Percentiles rank a stretch among this genome's conserved stretches.
phyloP scores from a whole-genome alignment of 2,113 vertebrate genomes.

The Oxygymnocypris stewartii region DNA sequence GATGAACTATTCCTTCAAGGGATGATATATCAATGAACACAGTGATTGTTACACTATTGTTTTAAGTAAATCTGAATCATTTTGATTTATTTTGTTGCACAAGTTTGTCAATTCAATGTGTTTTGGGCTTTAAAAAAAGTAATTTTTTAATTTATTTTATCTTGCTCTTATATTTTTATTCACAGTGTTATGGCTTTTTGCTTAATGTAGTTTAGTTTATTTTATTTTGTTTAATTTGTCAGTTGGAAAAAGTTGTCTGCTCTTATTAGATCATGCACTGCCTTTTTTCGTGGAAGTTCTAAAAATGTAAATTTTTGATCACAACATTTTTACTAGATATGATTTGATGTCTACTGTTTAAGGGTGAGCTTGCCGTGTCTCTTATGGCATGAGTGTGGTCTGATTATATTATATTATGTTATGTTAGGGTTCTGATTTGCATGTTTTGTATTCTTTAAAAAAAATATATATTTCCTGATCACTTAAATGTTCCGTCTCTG shows the following conservation, averaged over 20 bases:
- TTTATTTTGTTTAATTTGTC: slow-evolving; percentile 54
- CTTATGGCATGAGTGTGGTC: slow-evolving; percentile 39
- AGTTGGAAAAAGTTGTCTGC: slow-evolving; percentile 29
- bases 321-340: slow-evolving; percentile 55
- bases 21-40: slow-evolving; percentile 27
- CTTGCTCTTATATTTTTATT: slow-evolving; percentile 59
- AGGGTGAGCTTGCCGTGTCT: slow-evolving; percentile 32
- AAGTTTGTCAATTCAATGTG: slow-evolving; percentile 61
- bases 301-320: slow-evolving; percentile 42
- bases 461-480: slow-evolving; percentile 19
- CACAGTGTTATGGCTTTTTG: slow-evolving; percentile 58
- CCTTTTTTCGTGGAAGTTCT: slow-evolving; percentile 36
- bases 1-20: neutral
- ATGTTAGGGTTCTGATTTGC: slow-evolving; percentile 45
- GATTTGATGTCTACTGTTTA: slow-evolving; percentile 38
- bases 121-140: slow-evolving; percentile 73
- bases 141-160: slow-evolving; percentile 75
- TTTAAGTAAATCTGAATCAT: slow-evolving; percentile 45
- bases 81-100: slow-evolving; percentile 63
- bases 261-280: slow-evolving; percentile 43
- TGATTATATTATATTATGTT: slow-evolving; percentile 15
- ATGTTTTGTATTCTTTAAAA: slow-evolving; percentile 44
- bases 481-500: slow-evolving; percentile 30
- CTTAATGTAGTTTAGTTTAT: slow-evolving; percentile 57
- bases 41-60: slow-evolving; percentile 47